Conservation (phyloP, 2,888 invertebrate species). For the Cybosia mesomella region DNA sequence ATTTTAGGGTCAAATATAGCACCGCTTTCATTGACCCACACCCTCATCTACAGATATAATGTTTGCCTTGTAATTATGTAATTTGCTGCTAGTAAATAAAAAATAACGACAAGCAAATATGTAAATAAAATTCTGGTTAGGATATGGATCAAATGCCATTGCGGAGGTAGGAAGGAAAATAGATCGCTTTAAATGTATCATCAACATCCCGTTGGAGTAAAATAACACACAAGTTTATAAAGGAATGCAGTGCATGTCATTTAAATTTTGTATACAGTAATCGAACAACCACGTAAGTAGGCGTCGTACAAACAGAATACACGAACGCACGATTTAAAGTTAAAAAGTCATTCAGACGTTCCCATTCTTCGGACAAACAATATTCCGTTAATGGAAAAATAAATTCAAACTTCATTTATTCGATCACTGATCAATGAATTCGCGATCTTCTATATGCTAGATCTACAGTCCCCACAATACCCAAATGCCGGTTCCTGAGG, state of each 20-base stretch:
- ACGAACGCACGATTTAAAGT: slow-evolving; percentile 36
- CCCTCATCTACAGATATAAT: neutral
- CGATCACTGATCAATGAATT: slow-evolving; percentile 58
- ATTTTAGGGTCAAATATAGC: neutral
- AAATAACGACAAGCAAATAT: neutral
- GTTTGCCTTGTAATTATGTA: neutral
- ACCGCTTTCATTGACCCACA: neutral
- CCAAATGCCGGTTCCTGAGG: slow-evolving; percentile 61
- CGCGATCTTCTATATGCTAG: slow-evolving; percentile 47
- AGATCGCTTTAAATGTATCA: slow-evolving; percentile 10
- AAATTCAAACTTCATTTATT: slow-evolving; percentile 34
- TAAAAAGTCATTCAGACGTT: slow-evolving; percentile 69
- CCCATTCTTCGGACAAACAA: slow-evolving; percentile 54
- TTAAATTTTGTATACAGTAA: slow-evolving; percentile 28
- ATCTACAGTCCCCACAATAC: slow-evolving; percentile 27
- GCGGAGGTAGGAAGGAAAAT: slow-evolving; percentile 38
- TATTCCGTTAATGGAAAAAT: slow-evolving; percentile 60
- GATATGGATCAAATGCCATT: slow-evolving; percentile 3
- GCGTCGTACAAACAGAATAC: slow-evolving; percentile 17
- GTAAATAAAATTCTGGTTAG: slow-evolving; percentile 10
- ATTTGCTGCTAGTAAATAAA: neutral
- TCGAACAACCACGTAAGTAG: slow-evolving; percentile 28
- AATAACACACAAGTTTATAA: slow-evolving; percentile 13
- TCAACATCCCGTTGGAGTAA: slow-evolving; percentile 15
- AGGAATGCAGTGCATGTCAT: slow-evolving; percentile 29